Conservation (phyloP, 1,140 invertebrate genomes). For the Brachionus paranguensis region DNA sequence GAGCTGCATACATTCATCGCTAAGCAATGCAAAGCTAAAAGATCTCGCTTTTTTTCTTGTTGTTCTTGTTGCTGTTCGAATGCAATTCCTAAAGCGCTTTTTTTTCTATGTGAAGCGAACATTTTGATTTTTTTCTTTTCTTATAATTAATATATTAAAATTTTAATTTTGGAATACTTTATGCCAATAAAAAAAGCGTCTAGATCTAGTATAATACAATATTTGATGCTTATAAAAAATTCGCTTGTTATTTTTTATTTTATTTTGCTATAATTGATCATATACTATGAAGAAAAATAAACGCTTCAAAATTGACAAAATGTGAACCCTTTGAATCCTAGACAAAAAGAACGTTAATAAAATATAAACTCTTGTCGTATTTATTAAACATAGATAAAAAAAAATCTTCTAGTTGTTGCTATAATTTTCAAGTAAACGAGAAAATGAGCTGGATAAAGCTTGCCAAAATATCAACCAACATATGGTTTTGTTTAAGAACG, state of each 20-base stretch:
- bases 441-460: not conserved
- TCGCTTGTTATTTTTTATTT: not conserved
- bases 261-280: not conserved
- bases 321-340: too few species aligned
- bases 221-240: too few species aligned
- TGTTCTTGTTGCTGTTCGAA: too few species aligned
- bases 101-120: not conserved
- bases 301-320: too few species aligned
- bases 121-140: not conserved
- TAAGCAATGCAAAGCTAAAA: not conserved
- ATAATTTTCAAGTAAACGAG: not conserved
- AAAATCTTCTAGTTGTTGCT: not conserved
- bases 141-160: not conserved
- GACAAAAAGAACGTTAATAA: too few species aligned
- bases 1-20: not conserved
- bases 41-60: not conserved
- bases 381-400: too few species aligned
- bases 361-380: too few species aligned
- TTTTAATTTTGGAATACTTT: not conserved
- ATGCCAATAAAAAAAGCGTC: not conserved
- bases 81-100: not conserved
- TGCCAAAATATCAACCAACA: not conserved
- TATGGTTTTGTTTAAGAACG: not conserved
- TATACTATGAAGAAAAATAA: not conserved
- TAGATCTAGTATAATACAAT: not conserved